Evolutionary conservation across 2,888 invertebrate genomes (phyloP), one percentile per base, ranked within the genome.

Genomic region (Ernsta delagoae): DNA sequence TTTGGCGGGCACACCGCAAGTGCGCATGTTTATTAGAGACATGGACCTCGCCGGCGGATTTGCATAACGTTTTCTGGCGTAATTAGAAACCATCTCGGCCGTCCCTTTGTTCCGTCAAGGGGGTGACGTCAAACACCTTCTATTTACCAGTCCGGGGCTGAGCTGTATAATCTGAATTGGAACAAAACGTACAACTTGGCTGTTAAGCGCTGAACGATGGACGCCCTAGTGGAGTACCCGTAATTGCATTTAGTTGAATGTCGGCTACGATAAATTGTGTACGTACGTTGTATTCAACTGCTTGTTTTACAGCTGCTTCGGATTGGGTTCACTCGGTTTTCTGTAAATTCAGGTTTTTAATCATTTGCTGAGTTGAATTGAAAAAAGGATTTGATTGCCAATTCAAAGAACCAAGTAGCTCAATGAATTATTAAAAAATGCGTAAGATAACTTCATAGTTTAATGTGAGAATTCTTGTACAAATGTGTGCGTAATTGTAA

Each of bases 31-130:
- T 92, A 92, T 92, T 92, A 92, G 86, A 92, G 90, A 90, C 90
- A 88, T 83, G 86, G 87, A 84, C 83, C 86, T 83, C 83, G 86
- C 80, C 84, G 87, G 12, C 88, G n/a, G 88, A 92, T 93, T 92
- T 92, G 92, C 92, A 93, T 92, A 93, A 91, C 92, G 90, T 84
- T 85, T 90, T 85, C 89, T 83, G 87, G 87, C 89, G 92, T 93
- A 93, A 93, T 93, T 93, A 92, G 92, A 92, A 91, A 90, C 90
- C 92, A 89, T 92, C 92, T 92, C n/a, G 24, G 24, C 1, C 24
- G 1, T 24, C 24, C 24, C 24, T 24, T 24, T 24, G 24, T 24
- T 24, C 24, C 24, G 24, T 24, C 24, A 24, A 45, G 43, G 45
- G 45, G 83, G 81, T 81, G 82, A 83, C 86, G 84, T 86, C 89